Base-by-base conservation (phyloP, 64 coral and sea anemone species). In the Actinia equina region DNA sequence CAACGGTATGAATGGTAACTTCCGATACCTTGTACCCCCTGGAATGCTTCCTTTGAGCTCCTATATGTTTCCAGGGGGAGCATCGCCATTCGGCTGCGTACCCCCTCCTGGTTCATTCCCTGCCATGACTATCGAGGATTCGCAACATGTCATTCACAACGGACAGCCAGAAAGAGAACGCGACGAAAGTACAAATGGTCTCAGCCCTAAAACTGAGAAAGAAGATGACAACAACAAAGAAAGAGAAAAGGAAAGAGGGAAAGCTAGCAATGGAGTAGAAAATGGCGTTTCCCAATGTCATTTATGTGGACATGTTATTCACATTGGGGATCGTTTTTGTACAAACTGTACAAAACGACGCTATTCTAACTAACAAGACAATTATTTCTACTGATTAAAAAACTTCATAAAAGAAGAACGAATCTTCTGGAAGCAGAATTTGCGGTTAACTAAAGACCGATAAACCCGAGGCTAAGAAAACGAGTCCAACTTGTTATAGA, bases 1-100 rank as follows among this genome's bases (percentile, higher is more conserved):
- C 17, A 96, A 93, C 51, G 83, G 86, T 27, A 82, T 91, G 41
- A 96, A 96, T 82, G 88, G 94, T 79, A 88, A 93, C 43, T 96
- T 93, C 51, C 89, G 88, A 43, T 93, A 89, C 56, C 85, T 92
- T 1, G 89, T 96, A 83, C 94, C 91, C 22, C 92, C 94, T 76
- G 81, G 82, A 20, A 92, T 96, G 91, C 63, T 96, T 61, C 94
- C 91, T 65, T 65, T 96, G 44, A 71, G 89, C 0, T 91, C 86
- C 42, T 92, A 92, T 82, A 90, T 96, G 86, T 44, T 92, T 14
- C 25, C 90, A 22, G 83, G 80, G 17, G 30, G 87, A 18, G 43
- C 90, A 61, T 3, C 37, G 27, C 71, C 91, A 17, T 42, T 60
- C 37, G 63, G 79, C 49, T 51, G 89, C 46, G 61, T 91, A 57